Evolutionary conservation across 2,888 invertebrate genomes (phyloP).

Genomic region (Odiellus spinosus): DNA sequence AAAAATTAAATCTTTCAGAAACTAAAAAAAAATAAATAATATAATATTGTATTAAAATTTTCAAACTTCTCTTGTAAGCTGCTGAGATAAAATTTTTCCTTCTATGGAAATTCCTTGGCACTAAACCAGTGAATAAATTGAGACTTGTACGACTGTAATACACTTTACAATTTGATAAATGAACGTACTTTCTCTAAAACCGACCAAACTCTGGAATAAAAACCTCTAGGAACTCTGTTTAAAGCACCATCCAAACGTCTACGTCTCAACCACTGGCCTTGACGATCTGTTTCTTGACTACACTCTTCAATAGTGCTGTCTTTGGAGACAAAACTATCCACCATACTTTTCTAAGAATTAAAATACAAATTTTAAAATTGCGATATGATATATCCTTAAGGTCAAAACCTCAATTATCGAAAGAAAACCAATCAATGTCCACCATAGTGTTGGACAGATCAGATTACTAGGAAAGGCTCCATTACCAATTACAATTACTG

Average conservation of each 20-base stretch:
- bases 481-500: too few relatives aligned
- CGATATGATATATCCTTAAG: too few relatives aligned
- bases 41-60: background rate
- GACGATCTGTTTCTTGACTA: conserved; percentile 32
- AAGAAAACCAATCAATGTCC: too few relatives aligned
- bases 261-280: conserved; percentile 93
- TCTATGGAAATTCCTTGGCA: conserved; percentile 89
- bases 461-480: too few relatives aligned
- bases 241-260: conserved; percentile 88
- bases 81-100: conserved; percentile 73
- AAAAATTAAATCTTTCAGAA: too few relatives aligned
- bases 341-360: conserved; percentile 36
- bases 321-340: conserved; percentile 35
- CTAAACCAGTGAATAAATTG: conserved; percentile 32
- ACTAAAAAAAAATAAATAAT: background rate
- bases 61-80: conserved; percentile 70
- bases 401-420: too few relatives aligned
- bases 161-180: background rate
- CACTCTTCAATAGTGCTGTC: conserved; percentile 21
- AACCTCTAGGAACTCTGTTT: conserved; percentile 89
- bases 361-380: too few relatives aligned
- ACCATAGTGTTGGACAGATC: too few relatives aligned
- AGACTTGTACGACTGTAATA: conserved; percentile 19
- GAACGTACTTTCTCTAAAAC: conserved; percentile 61
- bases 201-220: conserved; percentile 88